These are phyloP conservation scores for Scatophagus argus DNA, from an alignment of 2,113 vertebrate species.

Conservation along the genomic window DNA sequence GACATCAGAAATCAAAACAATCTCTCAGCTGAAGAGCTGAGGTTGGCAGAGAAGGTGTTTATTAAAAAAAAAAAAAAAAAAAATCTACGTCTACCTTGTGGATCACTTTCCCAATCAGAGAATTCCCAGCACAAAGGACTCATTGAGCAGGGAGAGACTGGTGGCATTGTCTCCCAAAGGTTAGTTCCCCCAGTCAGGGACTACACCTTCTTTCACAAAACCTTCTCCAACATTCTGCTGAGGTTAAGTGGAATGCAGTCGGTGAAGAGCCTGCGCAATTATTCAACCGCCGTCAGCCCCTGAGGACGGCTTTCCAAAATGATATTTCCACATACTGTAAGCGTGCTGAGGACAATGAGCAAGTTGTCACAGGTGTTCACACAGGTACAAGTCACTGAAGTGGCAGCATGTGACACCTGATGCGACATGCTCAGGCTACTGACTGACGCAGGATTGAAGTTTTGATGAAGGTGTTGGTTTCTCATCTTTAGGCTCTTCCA, in stretches of 20 bases:
- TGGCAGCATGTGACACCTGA: background rate
- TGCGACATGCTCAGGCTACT: background rate
- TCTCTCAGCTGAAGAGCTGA: slow-evolving; percentile 58
- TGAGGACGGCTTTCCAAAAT: slow-evolving; percentile 15
- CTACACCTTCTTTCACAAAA: slow-evolving; percentile 72
- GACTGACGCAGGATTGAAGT: background rate
- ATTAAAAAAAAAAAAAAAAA: slow-evolving; percentile 53
- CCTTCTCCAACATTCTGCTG: slow-evolving; percentile 77
- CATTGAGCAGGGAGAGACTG: slow-evolving; percentile 86
- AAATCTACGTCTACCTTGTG: slow-evolving; percentile 77
- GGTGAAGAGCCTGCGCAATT: slow-evolving; percentile 50
- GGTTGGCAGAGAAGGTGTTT: slow-evolving; percentile 43
- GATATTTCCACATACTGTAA: background rate
- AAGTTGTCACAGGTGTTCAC: background rate
- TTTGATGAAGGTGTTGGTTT: background rate
- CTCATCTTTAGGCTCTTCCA: background rate
- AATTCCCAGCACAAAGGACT: slow-evolving; percentile 83
- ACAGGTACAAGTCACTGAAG: background rate
- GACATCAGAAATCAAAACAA: slow-evolving; percentile 60
- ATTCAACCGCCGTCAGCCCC: slow-evolving; percentile 25
- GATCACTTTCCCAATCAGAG: slow-evolving; percentile 86
- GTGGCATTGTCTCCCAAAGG: slow-evolving; percentile 87
- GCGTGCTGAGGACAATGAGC: background rate
- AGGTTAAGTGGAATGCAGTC: slow-evolving; percentile 84
- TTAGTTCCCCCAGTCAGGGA: slow-evolving; percentile 80